phyloP scores from a whole-genome alignment of 2,797 vertebrate genomes.

The Channallabes apus region DNA sequence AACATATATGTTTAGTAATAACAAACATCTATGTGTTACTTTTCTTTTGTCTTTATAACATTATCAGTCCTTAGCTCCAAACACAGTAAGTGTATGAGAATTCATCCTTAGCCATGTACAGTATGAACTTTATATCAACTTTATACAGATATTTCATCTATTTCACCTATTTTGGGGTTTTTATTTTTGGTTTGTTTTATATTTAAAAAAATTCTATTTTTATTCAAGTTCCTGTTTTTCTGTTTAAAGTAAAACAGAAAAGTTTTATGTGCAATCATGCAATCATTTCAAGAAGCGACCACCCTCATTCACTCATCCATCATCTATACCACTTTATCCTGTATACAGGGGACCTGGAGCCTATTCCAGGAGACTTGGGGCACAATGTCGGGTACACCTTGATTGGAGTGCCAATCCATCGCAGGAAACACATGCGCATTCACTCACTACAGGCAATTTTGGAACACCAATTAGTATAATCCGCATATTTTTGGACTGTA shows the following conservation, averaged over 20 bases:
- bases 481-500: too few species aligned
- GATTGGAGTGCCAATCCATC: too few species aligned
- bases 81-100: not conserved
- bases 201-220: not conserved
- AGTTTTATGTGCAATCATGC: not conserved
- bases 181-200: not conserved
- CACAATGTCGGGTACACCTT: too few species aligned
- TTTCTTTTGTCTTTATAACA: not conserved
- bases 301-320: too few species aligned
- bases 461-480: too few species aligned
- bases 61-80: not conserved
- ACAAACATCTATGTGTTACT: not conserved
- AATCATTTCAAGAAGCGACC: too few species aligned
- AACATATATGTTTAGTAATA: not conserved
- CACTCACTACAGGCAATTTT: too few species aligned
- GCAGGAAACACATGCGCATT: too few species aligned
- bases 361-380: too few species aligned
- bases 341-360: too few species aligned
- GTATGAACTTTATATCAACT: not conserved
- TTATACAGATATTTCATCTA: not conserved
- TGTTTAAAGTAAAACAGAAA: not conserved
- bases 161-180: not conserved
- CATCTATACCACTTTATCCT: too few species aligned
- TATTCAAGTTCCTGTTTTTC: not conserved
- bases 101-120: not conserved